Base-by-base conservation (phyloP, 2,888 invertebrate genomes). In the Troglohyphantes excavatus region DNA sequence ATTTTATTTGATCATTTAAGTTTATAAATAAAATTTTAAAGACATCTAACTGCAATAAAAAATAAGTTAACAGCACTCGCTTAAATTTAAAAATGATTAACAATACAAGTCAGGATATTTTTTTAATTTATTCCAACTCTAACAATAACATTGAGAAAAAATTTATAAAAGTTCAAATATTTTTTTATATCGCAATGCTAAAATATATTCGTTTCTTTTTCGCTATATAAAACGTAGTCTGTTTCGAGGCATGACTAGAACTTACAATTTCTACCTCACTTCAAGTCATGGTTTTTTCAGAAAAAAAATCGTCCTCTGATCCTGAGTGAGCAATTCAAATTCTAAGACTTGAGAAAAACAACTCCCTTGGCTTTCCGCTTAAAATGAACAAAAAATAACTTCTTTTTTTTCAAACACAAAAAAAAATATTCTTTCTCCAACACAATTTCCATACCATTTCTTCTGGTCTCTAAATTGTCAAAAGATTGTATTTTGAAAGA, bases 401-500 rank as follows among this genome's bases (percentile, higher is more conserved):
- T 53, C n/a, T n/a, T n/a, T n/a, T n/a, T 26, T 26, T 23, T 26
- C 2, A 33, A 33, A 68, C 17, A 68, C 1, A 17, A 7, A 29
- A 29, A 2, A 33, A n/a, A 5, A 26, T 19, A 11, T 65, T 23
- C 65, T 2, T 0, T 65, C 27, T 27, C 17, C 17, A 65, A 13
- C 65, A 23, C 11, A 65, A 65, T 59, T 59, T 61, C 33, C 59
- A 33, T 26, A 61, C 75, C 27, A 26, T 68, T 72, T 46, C 46
- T 9, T 72, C n/a, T 27, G 72, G 26, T 46, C 33, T 78, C 43
- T 19, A 46, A 65, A 63, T 68, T 68, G 75, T 39, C 72, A 72
- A 72, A 13, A 19, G 19, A 78, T n/a, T 68, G 26, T 65, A 33
- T 63, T 39, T 78, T 33, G 39, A 23, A 19, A 17, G 76, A 78